phyloP scores from a whole-genome alignment of 2,888 invertebrate genomes.

The Nebria brevicollis region DNA sequence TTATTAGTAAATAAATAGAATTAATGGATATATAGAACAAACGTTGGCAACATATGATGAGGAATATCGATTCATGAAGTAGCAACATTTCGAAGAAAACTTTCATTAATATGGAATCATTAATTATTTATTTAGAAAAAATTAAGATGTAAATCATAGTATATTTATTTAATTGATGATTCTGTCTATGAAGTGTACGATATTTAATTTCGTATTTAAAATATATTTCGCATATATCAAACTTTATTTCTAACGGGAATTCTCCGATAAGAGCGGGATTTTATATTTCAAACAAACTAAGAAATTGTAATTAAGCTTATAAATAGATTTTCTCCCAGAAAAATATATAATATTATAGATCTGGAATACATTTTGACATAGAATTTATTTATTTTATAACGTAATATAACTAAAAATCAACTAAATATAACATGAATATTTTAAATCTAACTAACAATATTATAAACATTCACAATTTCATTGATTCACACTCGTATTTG shows the following conservation, averaged over 20 bases:
- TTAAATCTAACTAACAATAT: not conserved
- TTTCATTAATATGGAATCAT: no score
- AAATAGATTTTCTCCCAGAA: no score
- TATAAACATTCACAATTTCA: constrained; percentile 1
- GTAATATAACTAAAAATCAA: not conserved
- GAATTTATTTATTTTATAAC: not conserved
- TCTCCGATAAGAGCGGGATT: no score
- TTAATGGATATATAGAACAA: not conserved
- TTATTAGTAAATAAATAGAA: not conserved
- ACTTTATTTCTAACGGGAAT: no score
- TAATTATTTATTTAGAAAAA: no score
- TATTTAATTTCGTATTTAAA: no score
- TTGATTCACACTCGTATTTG: not conserved
- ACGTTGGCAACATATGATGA: not conserved
- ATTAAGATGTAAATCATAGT: no score
- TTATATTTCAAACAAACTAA: no score
- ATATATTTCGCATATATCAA: no score
- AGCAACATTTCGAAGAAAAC: not conserved
- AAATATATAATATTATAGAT: not conserved
- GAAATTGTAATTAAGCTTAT: no score
- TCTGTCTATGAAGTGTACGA: no score
- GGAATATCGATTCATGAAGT: not conserved
- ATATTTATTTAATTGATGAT: no score
- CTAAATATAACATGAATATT: not conserved
- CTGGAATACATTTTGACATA: not conserved